Base-by-base conservation (phyloP, 2,797 vertebrate genomes). In the Coendou prehensilis region DNA sequence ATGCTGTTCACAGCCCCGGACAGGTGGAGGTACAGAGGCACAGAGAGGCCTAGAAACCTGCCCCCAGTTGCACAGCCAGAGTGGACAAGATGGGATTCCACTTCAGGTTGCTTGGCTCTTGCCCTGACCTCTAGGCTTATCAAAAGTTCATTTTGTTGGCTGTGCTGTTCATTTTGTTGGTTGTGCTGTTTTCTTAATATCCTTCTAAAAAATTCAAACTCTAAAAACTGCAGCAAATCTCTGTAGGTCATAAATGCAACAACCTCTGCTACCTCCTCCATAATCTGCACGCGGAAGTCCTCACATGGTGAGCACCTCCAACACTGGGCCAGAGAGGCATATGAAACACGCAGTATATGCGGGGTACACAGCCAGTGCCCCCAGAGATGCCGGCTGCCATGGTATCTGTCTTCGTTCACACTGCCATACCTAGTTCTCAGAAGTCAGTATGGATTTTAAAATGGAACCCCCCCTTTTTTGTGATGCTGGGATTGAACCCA, bases 281-380 rank as follows among this genome's bases (percentile, higher is more conserved):
- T 15, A 15, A 50, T 2, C 10, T 2, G 1, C 3, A 2, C 6
- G 45, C 18, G 41, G 23, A 37, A 84, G 56, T 30, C 30, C 9
- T 26, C 7, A 10, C 0, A 0, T 5, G 61, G 28, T 1, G 7
- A 57, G 87, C 10, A n/a, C 22, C 28, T 67, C 80, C 54, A 22
- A 26, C 2, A 28, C 67, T 45, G 50, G 30, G 33, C 57, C 30
- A 33, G 33, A 28, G 37, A 20, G 33, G 2, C 28, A 22, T 0
- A 2, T 1, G 22, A 81, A 64, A 57, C 13, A 5, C 26, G 33
- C 30, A 73, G 73, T n/a, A 23, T 23, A 9, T 1, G 23, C 45
- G 47, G 52, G 64, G 83, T n/a, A 50, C 47, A 47, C 22, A 85
- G 94, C 23, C 13, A 4, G 87, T 23, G 54, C 78, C 95, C 95